Base-by-base conservation (phyloP, 2,888 invertebrate species). In the Lasius platythorax region DNA sequence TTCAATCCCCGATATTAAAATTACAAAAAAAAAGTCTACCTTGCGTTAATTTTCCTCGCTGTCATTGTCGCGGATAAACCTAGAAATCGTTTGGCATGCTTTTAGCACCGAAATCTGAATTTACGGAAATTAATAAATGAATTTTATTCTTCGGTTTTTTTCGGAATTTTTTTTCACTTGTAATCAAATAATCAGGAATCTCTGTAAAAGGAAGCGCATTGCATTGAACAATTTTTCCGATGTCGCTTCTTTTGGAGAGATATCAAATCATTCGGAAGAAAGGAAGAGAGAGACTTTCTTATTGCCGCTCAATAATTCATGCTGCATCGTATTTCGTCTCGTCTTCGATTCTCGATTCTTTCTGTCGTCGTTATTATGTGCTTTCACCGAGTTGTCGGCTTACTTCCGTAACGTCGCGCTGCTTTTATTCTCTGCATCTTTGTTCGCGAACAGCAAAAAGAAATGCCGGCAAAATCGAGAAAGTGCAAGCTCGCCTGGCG, bases 241-340 rank as follows among this genome's bases (percentile, higher is more conserved):
- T 28, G 50, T 75, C 33, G 18, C 23, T 64, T 28, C 23, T 28
- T 37, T 40, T 40, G 2, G 33, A 37, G 40, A 12, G 12, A 28
- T 40, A 40, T 37, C n/a, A 67, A 66, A 73, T 81, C 33, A 37
- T 53, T 58, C n/a, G 33, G 33, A 81, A 43, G 40, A 74, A 11
- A 50, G 46, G n/a, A 46, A 18, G 18, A 46, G n/a, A n/a, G n/a
- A 53, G n/a, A 53, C 50, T 18, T 33, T 46, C 9, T 73, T 72
- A 58, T 72, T 40, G 58, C 23, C 40, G 30, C 33, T 81, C 33
- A 81, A 81, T 73, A 73, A 63, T 81, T 70, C 73, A 58, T 73
- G 30, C 30, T n/a, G 30, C 79, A 56, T 67, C 28, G 56, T 43
- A 40, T 37, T 33, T 15, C 56, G 23, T 53, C 12, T 70, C 37